Evolutionary conservation across 2,797 vertebrate species (phyloP).

Genomic region (Neosilurus mollespiculum): DNA sequence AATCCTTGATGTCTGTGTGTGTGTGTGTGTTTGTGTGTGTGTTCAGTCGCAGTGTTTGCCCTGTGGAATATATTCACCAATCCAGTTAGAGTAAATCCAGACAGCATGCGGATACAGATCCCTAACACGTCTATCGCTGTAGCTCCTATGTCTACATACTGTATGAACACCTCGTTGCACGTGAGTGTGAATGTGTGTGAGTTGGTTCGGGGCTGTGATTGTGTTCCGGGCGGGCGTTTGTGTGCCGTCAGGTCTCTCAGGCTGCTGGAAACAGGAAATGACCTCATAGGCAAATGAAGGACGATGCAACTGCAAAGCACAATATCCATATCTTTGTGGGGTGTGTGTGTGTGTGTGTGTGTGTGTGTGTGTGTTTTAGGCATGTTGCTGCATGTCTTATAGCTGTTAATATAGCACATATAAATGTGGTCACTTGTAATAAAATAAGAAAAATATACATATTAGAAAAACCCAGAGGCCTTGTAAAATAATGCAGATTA

Average conservation of each 20-base stretch:
- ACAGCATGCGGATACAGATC: slow-evolving; percentile 53
- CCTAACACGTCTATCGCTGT: slow-evolving; percentile 40
- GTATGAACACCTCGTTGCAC: slow-evolving; percentile 35
- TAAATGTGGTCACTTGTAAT: slow-evolving; percentile 45
- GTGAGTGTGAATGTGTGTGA: slow-evolving; percentile 46
- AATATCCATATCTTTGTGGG: slow-evolving; percentile 54
- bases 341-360: slow-evolving; percentile 33
- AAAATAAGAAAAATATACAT: slow-evolving; percentile 16
- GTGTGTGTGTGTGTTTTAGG: neutral
- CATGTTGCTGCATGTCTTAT: slow-evolving; percentile 66
- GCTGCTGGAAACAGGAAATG: slow-evolving; percentile 51
- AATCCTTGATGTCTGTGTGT: slow-evolving; percentile 6
- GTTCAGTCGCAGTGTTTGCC: slow-evolving; percentile 35
- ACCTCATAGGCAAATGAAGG: slow-evolving; percentile 47
- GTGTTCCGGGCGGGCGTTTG: slow-evolving; percentile 41
- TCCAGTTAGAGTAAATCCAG: slow-evolving; percentile 46
- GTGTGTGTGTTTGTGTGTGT: neutral
- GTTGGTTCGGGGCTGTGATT: slow-evolving; percentile 30
- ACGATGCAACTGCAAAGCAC: slow-evolving; percentile 66
- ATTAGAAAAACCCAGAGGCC: slow-evolving; percentile 48
- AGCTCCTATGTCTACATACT: slow-evolving; percentile 30
- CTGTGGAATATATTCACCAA: slow-evolving; percentile 18
- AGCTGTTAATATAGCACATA: slow-evolving; percentile 52
- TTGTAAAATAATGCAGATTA: slow-evolving; percentile 60
- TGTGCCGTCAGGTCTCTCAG: slow-evolving; percentile 42